Conservation (phyloP, 2,113 vertebrate genomes). For the Gasterosteus nipponicus region DNA sequence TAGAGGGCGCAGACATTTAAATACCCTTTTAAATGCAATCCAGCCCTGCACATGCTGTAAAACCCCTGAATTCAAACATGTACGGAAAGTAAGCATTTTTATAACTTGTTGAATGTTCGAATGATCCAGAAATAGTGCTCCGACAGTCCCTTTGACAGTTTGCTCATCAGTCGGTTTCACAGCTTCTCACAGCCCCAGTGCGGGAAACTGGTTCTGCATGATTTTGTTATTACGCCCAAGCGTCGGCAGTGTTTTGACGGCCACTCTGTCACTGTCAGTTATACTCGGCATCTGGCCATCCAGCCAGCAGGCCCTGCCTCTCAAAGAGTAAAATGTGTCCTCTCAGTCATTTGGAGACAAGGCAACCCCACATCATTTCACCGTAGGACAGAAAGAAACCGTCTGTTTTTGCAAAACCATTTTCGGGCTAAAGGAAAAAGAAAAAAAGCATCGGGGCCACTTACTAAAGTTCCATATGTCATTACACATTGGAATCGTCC, state of each 20-base stretch:
- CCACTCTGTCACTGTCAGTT: constrained; percentile 75
- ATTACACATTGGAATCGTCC: neutral
- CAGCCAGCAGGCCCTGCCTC: constrained; percentile 55
- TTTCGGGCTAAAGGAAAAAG: neutral
- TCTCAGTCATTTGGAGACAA: constrained; percentile 48
- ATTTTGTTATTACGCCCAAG: constrained; percentile 65
- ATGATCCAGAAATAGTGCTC: neutral
- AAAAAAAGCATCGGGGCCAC: neutral
- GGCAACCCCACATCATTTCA: neutral
- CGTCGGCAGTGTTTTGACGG: constrained; percentile 64
- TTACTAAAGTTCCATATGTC: neutral
- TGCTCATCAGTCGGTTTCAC: constrained; percentile 31
- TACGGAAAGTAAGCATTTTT: neutral
- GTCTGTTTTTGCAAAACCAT: neutral
- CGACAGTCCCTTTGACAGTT: constrained; percentile 10
- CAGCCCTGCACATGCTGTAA: neutral
- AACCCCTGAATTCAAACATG: neutral
- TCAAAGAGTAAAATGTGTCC: constrained; percentile 60
- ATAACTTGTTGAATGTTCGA: neutral
- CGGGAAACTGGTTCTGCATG: constrained; percentile 42
- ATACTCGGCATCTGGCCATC: constrained; percentile 65
- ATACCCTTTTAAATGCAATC: neutral
- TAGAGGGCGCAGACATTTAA: constrained; percentile 28
- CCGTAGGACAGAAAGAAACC: constrained; percentile 11
- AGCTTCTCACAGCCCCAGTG: constrained; percentile 21